Percentiles rank a stretch among this genome's conserved stretches.
Conservation (phyloP, 2,888 invertebrate genomes). For the Acanthosepion lycidas region DNA sequence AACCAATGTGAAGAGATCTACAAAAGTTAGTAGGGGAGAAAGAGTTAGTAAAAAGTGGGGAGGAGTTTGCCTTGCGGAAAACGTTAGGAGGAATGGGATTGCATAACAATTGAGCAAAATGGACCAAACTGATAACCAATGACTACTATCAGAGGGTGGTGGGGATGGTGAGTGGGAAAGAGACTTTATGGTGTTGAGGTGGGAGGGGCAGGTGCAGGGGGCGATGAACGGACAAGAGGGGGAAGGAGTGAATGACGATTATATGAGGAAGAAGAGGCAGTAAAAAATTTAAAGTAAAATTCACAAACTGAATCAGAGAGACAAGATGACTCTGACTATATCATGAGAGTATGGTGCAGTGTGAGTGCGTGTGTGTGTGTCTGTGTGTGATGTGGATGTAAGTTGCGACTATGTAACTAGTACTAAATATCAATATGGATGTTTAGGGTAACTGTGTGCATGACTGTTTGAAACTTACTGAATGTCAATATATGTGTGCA, state of each 20-base stretch:
- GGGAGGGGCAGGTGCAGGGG: neutral
- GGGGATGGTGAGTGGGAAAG: neutral
- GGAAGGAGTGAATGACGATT: conserved; percentile 14
- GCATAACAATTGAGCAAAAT: conserved; percentile 8
- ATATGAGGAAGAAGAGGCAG: neutral
- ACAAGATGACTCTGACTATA: neutral
- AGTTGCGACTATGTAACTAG: conserved; percentile 25
- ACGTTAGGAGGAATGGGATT: conserved; percentile 13
- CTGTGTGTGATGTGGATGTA: too few species aligned
- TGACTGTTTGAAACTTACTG: neutral
- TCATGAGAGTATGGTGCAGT: neutral
- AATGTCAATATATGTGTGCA: neutral
- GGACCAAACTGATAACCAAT: neutral
- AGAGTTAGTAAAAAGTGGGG: neutral
- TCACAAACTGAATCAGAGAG: neutral
- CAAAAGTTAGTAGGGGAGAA: conserved; percentile 16
- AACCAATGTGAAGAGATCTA: neutral
- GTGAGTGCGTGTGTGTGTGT: neutral
- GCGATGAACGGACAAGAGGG: neutral
- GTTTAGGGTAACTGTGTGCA: neutral
- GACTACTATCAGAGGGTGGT: neutral
- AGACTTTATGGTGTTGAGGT: neutral
- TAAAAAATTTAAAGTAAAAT: neutral
- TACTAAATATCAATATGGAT: neutral
- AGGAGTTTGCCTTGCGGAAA: too few species aligned